Evolutionary conservation across 64 coral and sea anemone genomes (phyloP).

Genomic region (Acropora yongei): DNA sequence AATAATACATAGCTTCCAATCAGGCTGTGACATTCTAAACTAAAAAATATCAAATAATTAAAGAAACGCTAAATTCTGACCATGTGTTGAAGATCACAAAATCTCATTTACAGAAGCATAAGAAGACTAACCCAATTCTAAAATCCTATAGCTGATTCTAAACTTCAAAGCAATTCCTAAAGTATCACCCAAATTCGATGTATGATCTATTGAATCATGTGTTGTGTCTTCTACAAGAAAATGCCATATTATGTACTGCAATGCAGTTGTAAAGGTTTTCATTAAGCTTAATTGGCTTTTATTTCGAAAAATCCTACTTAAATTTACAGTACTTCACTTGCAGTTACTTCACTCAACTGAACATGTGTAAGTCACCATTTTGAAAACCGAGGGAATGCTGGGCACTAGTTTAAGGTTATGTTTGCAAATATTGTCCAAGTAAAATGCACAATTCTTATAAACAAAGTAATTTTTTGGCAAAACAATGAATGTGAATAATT

Average conservation of each 20-base stretch:
- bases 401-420: background rate
- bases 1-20: too few species aligned
- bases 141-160: too few species aligned
- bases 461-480: background rate
- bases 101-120: too few species aligned
- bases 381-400: background rate
- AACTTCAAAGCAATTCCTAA: too few species aligned
- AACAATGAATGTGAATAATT: background rate
- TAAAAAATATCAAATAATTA: too few species aligned
- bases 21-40: too few species aligned
- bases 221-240: too few species aligned
- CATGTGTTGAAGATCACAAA: too few species aligned
- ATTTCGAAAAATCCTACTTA: background rate
- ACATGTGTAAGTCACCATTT: background rate
- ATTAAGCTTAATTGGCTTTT: background rate
- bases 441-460: background rate
- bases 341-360: background rate
- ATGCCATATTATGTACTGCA: background rate
- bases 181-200: background rate
- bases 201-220: too few species aligned
- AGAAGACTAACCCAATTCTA: too few species aligned
- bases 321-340: background rate
- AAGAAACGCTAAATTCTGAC: too few species aligned
- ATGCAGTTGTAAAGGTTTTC: background rate
- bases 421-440: background rate